Percentiles rank a stretch among this genome's conserved stretches.
Evolutionary conservation across 35 echinoderm and acorn worm species (phyloP).

Genomic region (Ophiothrix spiculata): DNA sequence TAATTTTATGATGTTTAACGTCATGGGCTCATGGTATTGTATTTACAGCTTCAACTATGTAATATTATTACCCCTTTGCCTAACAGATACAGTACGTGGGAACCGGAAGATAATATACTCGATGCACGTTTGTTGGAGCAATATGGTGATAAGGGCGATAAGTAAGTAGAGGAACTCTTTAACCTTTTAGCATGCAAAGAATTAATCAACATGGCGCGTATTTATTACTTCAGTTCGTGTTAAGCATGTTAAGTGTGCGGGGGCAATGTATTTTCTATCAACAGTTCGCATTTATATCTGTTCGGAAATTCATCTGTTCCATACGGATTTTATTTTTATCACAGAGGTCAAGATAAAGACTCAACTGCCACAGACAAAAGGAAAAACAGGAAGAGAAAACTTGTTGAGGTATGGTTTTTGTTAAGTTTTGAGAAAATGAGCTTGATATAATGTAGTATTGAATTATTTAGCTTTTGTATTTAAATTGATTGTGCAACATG

Average conservation of each 20-base stretch:
- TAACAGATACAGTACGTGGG: slow-evolving; percentile 90
- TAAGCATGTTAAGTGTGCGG: no score
- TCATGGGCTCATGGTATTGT: no score
- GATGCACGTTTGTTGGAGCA: slow-evolving; percentile 62
- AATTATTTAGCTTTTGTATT: no score
- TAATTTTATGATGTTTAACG: no score
- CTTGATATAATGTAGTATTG: no score
- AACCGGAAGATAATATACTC: slow-evolving; percentile 84
- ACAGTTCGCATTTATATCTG: not conserved
- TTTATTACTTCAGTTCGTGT: not conserved
- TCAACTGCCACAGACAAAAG: not conserved
- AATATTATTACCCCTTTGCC: no score
- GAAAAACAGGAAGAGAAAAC: not conserved
- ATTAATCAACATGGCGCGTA: not conserved
- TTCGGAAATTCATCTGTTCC: no score
- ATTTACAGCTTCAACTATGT: no score
- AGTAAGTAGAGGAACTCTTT: slow-evolving; percentile 35
- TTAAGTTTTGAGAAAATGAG: no score
- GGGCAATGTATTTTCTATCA: not conserved
- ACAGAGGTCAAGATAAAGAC: not conserved
- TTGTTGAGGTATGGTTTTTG: not conserved
- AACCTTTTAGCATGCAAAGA: not conserved
- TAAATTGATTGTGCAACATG: no score
- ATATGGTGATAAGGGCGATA: slow-evolving; percentile 66
- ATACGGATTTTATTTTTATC: not conserved